Evolutionary conservation across 2,113 vertebrate genomes (phyloP).

Genomic region (Tonatia bakeri): DNA sequence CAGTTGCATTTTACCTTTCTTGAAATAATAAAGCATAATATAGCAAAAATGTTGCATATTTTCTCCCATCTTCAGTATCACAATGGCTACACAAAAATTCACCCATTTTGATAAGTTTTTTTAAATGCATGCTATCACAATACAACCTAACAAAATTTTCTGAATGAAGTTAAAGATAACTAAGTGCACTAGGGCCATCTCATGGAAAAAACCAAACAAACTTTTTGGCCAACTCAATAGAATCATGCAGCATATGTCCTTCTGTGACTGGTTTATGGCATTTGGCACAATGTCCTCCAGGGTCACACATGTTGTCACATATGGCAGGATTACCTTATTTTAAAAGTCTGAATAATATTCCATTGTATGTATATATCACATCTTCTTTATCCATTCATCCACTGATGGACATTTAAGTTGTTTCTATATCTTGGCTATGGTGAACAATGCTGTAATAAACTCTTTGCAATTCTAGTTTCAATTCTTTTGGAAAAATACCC

Average conservation of each 20-base stretch:
- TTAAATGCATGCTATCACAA: no score
- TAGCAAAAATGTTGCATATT: no score
- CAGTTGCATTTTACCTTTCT: no score
- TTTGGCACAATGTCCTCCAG: background rate
- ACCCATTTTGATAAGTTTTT: no score
- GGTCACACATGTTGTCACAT: background rate
- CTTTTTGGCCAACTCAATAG: no score
- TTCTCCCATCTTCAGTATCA: no score
- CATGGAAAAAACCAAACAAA: no score
- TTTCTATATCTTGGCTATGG: background rate
- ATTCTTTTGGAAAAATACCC: background rate
- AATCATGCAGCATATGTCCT: background rate
- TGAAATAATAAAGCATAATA: no score
- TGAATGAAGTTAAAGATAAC: no score
- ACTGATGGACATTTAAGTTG: background rate
- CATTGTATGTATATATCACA: background rate
- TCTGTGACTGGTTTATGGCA: background rate
- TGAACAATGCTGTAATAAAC: background rate
- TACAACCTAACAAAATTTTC: no score
- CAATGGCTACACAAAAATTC: no score
- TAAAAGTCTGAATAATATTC: background rate
- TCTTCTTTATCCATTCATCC: background rate
- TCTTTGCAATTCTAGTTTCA: background rate
- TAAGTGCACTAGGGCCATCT: no score
- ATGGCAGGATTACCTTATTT: background rate